Evolutionary conservation across 2,888 invertebrate genomes (phyloP), one percentile per base, ranked within the genome.

Genomic region (Caenorhabditis sp.): DNA sequence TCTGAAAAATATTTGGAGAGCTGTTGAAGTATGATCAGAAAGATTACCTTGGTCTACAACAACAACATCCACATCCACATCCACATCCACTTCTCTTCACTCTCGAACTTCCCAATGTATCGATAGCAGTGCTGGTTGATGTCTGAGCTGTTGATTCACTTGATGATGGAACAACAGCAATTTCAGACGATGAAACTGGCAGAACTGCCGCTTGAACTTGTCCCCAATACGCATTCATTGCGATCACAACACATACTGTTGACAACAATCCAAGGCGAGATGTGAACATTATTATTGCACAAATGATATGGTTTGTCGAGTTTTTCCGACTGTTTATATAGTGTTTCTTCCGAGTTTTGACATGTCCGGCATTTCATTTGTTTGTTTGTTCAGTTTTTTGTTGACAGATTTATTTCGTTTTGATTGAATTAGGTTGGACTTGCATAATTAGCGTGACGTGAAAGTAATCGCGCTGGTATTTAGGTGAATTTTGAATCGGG

Each of bases 21-120:
- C n/a, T n/a, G n/a, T n/a, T n/a, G n/a, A n/a, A n/a, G n/a, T n/a
- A n/a, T n/a, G n/a, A n/a, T n/a, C n/a, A n/a, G n/a, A n/a, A n/a
- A n/a, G n/a, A n/a, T n/a, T n/a, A n/a, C n/a, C n/a, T 58, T 37
- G 58, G 58, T 53, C 70, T 53, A 59, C 71, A 71, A 53, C 71
- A 62, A 21, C 71, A 66, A 36, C 71, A 71, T 66, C 71, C 71
- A 57, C 71, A 71, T 55, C 70, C 70, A 21, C 70, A 70, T 53
- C 70, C 70, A 27, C 71, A 66, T 58, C 71, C 71, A 59, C 67
- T 59, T 67, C 71, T 63, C 17, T 72, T 72, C 5, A 72, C 67
- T 61, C 71, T 19, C n/a, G 71, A 72, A 31, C 60, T 62, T 60
- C 71, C 71, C 24, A 72, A 61, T 24, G 71, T 72, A 53, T 64